Base-by-base conservation (phyloP, 2,888 invertebrate species). In the Trimorus sp. region DNA sequence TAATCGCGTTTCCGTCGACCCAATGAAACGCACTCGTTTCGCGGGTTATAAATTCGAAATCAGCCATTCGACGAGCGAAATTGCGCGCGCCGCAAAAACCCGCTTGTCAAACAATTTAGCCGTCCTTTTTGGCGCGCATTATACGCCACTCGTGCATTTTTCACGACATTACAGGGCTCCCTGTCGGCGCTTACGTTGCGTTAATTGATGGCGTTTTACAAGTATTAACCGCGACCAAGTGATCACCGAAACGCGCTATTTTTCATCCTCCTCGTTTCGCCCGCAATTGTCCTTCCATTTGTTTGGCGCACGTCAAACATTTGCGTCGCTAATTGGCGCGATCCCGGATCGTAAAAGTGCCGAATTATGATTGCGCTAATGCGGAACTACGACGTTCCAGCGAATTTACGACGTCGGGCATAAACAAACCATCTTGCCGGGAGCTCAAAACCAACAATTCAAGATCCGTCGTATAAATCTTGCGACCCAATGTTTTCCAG, bases 401-500 rank as follows among this genome's bases (percentile, higher is more conserved):
- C 53, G 54, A 69, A 63, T 69, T 69, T 77, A 77, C 69, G 69
- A 69, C 54, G 54, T 48, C n/a, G 56, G 8, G 48, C n/a, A 51
- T 77, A 69, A 69, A 78, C 71, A 71, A 78, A 54, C 54, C 65
- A 38, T 78, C 54, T 59, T 51, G 16, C 2, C 26, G 38, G 53
- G 16, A 68, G 62, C 40, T 45, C 62, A 62, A 68, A 63, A 79
- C 71, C 79, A 69, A 74, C 71, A 73, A 71, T 79, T 79, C 74
- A 56, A 69, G 69, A 69, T 74, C 66, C 63, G 68, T 74, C 73
- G 73, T 49, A 79, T 74, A 79, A 79, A 74, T 74, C 63, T 80
- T 75, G 54, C 65, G 70, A 75, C 54, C 59, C 80, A 63, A 75
- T 75, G 71, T 76, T 76, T 76, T 68, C 65, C 49, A 70, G 69